Percentiles rank a stretch among this genome's conserved stretches.
These are phyloP conservation scores for Diloba caeruleocephala DNA, from an alignment of 2,888 invertebrate genomes.

Conservation along the genomic window DNA sequence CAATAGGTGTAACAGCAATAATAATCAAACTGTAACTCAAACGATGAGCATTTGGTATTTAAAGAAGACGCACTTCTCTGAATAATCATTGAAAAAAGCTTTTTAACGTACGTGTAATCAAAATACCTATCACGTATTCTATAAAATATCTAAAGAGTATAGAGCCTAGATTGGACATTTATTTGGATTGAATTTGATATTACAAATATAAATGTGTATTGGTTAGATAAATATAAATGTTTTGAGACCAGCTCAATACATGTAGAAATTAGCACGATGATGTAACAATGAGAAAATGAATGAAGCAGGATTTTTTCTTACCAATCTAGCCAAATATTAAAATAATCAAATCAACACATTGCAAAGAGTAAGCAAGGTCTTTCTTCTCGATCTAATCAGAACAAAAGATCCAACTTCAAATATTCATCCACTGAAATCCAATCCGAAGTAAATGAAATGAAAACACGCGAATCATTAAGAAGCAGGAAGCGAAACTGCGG, in stretches of 20 bases:
- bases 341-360: not conserved
- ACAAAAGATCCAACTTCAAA: conserved; percentile 18
- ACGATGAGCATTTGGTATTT: too few species aligned
- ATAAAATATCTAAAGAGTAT: conserved; percentile 28
- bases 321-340: not conserved
- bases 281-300: too few species aligned
- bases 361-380: not conserved
- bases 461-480: conserved; percentile 53
- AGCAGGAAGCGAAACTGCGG: conserved; percentile 45
- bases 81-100: too few species aligned
- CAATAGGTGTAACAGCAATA: too few species aligned
- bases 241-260: too few species aligned
- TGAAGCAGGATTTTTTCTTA: too few species aligned
- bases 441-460: conserved; percentile 58
- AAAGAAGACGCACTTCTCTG: too few species aligned
- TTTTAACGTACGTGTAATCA: conserved; percentile 31
- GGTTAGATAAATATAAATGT: too few species aligned
- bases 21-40: too few species aligned
- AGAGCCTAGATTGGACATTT: not conserved
- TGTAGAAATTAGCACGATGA: too few species aligned
- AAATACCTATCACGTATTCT: conserved; percentile 16
- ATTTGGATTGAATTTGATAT: not conserved
- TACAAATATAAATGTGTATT: too few species aligned
- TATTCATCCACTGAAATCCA: conserved; percentile 43
- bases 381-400: conserved; percentile 3